Conservation (phyloP, 2,797 vertebrate genomes). For the Selene dorsalis region DNA sequence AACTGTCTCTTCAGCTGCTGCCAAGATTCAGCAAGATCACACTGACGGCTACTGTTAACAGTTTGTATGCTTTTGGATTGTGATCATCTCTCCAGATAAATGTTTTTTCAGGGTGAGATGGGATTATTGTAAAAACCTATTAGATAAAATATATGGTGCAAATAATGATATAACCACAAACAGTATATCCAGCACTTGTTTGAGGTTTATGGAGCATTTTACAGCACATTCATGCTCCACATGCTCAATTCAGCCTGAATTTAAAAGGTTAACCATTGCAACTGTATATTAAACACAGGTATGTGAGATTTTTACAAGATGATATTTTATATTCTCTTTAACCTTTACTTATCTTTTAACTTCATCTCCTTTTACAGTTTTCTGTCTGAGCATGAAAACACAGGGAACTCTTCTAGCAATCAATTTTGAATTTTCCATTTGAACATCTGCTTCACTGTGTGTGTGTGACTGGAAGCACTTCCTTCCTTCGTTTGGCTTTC, state of each 20-base stretch:
- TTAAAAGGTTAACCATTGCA: background rate
- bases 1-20: constrained; percentile 23
- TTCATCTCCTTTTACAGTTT: background rate
- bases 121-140: background rate
- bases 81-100: background rate
- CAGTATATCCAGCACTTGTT: background rate
- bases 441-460: constrained; percentile 22
- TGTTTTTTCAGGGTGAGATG: background rate
- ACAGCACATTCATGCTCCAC: background rate
- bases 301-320: background rate
- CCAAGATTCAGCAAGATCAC: constrained; percentile 14
- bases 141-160: background rate
- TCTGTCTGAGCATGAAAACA: constrained; percentile 3
- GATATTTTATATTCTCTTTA: constrained; percentile 1
- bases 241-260: background rate
- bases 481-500: constrained; percentile 23
- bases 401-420: background rate
- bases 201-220: background rate
- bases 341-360: background rate
- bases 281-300: constrained; percentile 4
- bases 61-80: constrained; percentile 22
- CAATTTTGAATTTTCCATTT: constrained; percentile 5
- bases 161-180: background rate
- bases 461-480: constrained; percentile 15
- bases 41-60: background rate